phyloP scores from a whole-genome alignment of 2,888 invertebrate genomes.

The Malacosoma neustria region DNA sequence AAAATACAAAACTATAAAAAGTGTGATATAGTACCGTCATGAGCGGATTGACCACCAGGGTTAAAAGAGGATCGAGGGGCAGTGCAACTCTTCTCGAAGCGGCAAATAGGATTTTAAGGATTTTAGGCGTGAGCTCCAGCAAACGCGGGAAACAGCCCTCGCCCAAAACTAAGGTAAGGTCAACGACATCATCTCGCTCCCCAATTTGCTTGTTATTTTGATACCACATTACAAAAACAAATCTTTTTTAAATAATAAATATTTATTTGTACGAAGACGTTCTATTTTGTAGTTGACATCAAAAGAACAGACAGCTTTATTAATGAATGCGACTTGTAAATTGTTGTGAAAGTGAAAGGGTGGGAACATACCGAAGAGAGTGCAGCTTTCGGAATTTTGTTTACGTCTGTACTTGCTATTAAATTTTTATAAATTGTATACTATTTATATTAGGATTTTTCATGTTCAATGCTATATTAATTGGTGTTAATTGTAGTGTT shows the following conservation, averaged over 20 bases:
- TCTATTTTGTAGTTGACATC: too few species aligned
- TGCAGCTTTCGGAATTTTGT: neutral
- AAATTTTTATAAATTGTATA: too few species aligned
- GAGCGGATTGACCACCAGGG: conserved; percentile 72
- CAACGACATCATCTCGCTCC: conserved; percentile 47
- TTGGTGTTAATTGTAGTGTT: too few species aligned
- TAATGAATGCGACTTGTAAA: conserved; percentile 3
- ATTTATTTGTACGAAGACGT: too few species aligned
- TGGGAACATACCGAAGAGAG: neutral
- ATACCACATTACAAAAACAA: too few species aligned
- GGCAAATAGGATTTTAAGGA: conserved; percentile 70
- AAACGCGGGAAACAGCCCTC: conserved; percentile 74
- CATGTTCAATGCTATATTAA: too few species aligned
- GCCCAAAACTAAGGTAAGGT: conserved; percentile 71
- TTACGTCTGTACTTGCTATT: too few species aligned
- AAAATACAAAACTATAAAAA: conserved; percentile 37
- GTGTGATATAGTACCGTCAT: conserved; percentile 63
- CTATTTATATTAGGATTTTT: too few species aligned
- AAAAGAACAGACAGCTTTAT: too few species aligned
- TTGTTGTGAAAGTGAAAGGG: conserved; percentile 7
- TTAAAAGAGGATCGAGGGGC: conserved; percentile 72
- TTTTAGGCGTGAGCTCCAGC: conserved; percentile 68
- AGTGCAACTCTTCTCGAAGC: conserved; percentile 71
- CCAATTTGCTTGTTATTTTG: conserved; percentile 21
- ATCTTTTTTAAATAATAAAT: too few species aligned